A percentile compares a stretch with the other conserved stretches of the same genome.
These are phyloP conservation scores for Ligdia adustata DNA, from an alignment of 2,888 invertebrate genomes.

Conservation along the genomic window DNA sequence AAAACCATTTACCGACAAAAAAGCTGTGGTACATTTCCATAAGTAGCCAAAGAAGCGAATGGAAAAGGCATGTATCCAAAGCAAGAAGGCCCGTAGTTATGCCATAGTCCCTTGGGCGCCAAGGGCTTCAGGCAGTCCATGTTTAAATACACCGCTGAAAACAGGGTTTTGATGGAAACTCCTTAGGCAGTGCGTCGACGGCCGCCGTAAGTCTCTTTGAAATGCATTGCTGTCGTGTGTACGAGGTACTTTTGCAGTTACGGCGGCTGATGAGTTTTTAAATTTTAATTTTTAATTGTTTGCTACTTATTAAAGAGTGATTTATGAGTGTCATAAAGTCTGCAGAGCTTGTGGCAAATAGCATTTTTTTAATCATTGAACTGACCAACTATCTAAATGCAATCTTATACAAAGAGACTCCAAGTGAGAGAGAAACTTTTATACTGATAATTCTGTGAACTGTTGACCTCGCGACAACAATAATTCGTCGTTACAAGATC, in stretches of 20 bases:
- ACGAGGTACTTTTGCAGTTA: conserved; percentile 10
- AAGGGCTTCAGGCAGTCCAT: conserved; percentile 30
- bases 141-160: conserved; percentile 32
- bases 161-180: conserved; percentile 32
- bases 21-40: not conserved
- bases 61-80: conserved; percentile 41
- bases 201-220: conserved; percentile 12
- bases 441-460: no score
- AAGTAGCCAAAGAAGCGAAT: conserved; percentile 35
- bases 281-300: no score
- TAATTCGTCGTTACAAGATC: no score
- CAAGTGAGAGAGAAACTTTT: no score
- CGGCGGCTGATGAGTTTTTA: not conserved
- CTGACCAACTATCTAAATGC: no score
- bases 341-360: no score
- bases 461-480: no score
- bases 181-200: conserved; percentile 22
- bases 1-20: no score
- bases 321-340: no score
- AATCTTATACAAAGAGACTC: no score
- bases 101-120: conserved; percentile 53
- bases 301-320: no score
- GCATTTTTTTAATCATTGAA: no score
- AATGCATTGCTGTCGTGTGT: conserved; percentile 20
- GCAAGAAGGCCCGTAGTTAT: conserved; percentile 41